Percentiles rank a stretch among this genome's conserved stretches.
These are phyloP conservation scores for Leptinotarsa peninsularis DNA, from an alignment of 2,888 invertebrate genomes.

Conservation along the genomic window DNA sequence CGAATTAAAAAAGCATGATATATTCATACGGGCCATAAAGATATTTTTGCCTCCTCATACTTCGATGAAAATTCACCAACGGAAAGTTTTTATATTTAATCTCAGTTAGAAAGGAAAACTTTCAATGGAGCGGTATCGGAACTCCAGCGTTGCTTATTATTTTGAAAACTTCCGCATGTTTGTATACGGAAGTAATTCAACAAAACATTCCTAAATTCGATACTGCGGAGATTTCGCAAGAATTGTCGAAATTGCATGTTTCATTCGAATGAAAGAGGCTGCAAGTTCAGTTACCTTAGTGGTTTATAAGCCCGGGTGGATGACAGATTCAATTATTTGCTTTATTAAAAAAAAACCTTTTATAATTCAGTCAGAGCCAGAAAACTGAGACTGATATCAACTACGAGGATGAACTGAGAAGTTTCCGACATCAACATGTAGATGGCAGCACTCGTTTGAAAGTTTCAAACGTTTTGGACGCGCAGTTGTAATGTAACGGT, in stretches of 20 bases:
- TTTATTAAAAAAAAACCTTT: too few relatives aligned
- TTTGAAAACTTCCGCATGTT: slow-evolving; percentile 38
- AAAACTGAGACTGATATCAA: too few relatives aligned
- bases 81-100: slow-evolving; percentile 45
- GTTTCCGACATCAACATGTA: too few relatives aligned
- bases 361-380: too few relatives aligned
- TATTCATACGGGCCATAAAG: slow-evolving; percentile 45
- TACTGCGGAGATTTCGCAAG: neutral
- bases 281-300: too few relatives aligned
- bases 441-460: too few relatives aligned
- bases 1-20: slow-evolving; percentile 46
- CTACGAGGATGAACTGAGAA: too few relatives aligned
- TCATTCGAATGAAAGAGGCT: too few relatives aligned
- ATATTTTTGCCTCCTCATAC: slow-evolving; percentile 41
- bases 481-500: too few relatives aligned
- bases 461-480: too few relatives aligned
- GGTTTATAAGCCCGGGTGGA: too few relatives aligned
- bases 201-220: neutral
- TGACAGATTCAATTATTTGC: too few relatives aligned
- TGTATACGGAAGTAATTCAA: slow-evolving; percentile 31
- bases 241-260: neutral
- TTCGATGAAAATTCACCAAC: slow-evolving; percentile 37
- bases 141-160: slow-evolving; percentile 39
- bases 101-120: slow-evolving; percentile 42
- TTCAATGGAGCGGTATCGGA: slow-evolving; percentile 29